Conservation (phyloP, 37 sponge, comb jelly and placozoan species). For the Halisarca cf. caerulea region DNA sequence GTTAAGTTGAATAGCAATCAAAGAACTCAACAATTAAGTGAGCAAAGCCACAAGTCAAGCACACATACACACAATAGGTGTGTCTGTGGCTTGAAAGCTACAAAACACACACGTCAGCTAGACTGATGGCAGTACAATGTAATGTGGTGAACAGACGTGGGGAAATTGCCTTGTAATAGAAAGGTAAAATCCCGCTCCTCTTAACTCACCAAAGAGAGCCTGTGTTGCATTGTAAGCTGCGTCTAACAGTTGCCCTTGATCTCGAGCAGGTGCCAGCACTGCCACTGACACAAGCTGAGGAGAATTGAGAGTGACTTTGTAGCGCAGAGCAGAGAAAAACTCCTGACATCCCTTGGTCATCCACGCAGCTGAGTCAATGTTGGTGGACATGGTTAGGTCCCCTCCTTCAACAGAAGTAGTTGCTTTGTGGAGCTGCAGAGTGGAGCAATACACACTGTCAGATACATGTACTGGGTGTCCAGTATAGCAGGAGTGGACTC, state of each 20-base stretch:
- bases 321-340: conserved; percentile 58
- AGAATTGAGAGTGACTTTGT: conserved; percentile 10
- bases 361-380: conserved; percentile 60
- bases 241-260: conserved; percentile 51
- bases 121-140: too few relatives aligned
- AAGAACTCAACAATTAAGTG: too few relatives aligned
- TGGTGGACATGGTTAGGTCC: conserved; percentile 25
- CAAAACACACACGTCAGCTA: too few relatives aligned
- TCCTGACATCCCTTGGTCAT: conserved; percentile 31
- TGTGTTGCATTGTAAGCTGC: conserved; percentile 45
- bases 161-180: too few relatives aligned
- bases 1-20: too few relatives aligned
- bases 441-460: neutral
- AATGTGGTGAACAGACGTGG: too few relatives aligned
- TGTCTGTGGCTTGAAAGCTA: too few relatives aligned
- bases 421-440: conserved; percentile 53
- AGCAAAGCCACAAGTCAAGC: too few relatives aligned
- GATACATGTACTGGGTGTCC: neutral
- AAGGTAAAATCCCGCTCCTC: too few relatives aligned
- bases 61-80: too few relatives aligned
- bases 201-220: conserved; percentile 83
- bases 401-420: conserved; percentile 22
- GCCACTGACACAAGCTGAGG: conserved; percentile 49
- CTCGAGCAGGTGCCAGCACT: conserved; percentile 34
- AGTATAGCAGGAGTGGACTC: neutral